Conservation (phyloP, 2,888 invertebrate genomes). For the Brachynemurus nebulosus region DNA sequence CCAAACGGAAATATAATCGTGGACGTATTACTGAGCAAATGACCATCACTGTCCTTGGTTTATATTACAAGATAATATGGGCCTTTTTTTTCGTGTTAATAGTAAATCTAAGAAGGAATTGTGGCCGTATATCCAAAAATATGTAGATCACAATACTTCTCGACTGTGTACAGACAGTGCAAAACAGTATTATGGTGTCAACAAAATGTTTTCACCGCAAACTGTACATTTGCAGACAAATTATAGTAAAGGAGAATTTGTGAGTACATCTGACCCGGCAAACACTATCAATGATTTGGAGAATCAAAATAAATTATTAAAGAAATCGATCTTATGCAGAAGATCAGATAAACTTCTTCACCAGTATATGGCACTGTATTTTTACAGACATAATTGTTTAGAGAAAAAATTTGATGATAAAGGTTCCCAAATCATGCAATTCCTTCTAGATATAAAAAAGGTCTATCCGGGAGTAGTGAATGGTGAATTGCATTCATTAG, state of each 20-base stretch:
- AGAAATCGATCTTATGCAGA: slow-evolving; percentile 9
- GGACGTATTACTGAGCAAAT: slow-evolving; percentile 11
- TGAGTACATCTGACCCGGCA: not conserved
- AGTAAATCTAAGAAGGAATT: slow-evolving; percentile 12
- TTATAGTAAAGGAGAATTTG: slow-evolving; percentile 14
- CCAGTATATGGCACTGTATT: slow-evolving; percentile 10
- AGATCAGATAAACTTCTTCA: slow-evolving; percentile 12
- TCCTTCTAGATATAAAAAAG: slow-evolving; percentile 8
- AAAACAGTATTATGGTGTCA: slow-evolving; percentile 12
- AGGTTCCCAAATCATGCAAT: slow-evolving; percentile 14
- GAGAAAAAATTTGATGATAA: slow-evolving; percentile 1
- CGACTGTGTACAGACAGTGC: slow-evolving; percentile 14
- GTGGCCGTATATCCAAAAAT: slow-evolving; percentile 14
- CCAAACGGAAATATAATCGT: slow-evolving; percentile 13
- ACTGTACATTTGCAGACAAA: slow-evolving; percentile 13
- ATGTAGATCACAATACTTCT: slow-evolving; percentile 11
- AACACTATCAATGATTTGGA: slow-evolving; percentile 13
- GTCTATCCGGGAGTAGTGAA: slow-evolving; percentile 10
- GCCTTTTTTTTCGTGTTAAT: slow-evolving; percentile 11
- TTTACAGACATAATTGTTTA: slow-evolving; percentile 3
- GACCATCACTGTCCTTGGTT: slow-evolving; percentile 14
- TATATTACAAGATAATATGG: slow-evolving; percentile 16
- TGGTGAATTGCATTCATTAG: not conserved
- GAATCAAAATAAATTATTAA: slow-evolving; percentile 15
- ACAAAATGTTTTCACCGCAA: not conserved